These are phyloP conservation scores for Montipora cactus DNA, from an alignment of 64 coral and sea anemone species.

Conservation along the genomic window DNA sequence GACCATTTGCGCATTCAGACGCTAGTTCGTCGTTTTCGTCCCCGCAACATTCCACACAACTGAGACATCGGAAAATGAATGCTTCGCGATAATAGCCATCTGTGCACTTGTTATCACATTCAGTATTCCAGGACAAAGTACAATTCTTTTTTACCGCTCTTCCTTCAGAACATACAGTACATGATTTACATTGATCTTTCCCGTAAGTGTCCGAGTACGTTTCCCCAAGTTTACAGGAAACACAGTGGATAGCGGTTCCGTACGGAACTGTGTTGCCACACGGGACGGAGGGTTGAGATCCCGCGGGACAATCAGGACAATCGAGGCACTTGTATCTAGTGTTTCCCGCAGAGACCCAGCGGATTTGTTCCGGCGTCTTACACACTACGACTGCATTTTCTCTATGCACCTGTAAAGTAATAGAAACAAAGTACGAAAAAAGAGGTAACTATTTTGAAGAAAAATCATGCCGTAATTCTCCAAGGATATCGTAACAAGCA, in stretches of 20 bases:
- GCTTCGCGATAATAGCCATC: slow-evolving; percentile 27
- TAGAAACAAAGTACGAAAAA: not conserved
- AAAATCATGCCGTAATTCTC: no score
- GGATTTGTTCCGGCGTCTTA: not conserved
- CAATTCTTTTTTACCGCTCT: slow-evolving; percentile 40
- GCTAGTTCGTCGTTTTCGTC: not conserved
- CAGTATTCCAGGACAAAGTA: slow-evolving; percentile 11
- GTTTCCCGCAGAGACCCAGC: not conserved
- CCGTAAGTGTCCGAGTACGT: slow-evolving; percentile 26
- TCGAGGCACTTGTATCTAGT: slow-evolving; percentile 22
- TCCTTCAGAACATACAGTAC: slow-evolving; percentile 39
- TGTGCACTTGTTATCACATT: slow-evolving; percentile 2
- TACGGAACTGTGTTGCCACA: slow-evolving; percentile 45
- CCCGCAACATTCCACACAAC: slow-evolving; percentile 44
- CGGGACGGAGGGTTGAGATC: slow-evolving; percentile 2
- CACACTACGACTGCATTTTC: not conserved
- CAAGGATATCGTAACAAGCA: no score
- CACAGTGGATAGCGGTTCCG: not conserved
- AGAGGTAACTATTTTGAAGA: no score
- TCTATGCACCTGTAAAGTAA: not conserved
- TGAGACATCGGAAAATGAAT: slow-evolving; percentile 16
- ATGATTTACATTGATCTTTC: slow-evolving; percentile 32
- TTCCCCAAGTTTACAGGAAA: slow-evolving; percentile 1
- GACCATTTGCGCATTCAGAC: slow-evolving; percentile 12
- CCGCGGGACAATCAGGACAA: slow-evolving; percentile 33